A percentile compares a stretch with the other conserved stretches of the same genome.
Evolutionary conservation across 2,888 invertebrate species (phyloP).

Genomic region (Balanococcus diminutus): DNA sequence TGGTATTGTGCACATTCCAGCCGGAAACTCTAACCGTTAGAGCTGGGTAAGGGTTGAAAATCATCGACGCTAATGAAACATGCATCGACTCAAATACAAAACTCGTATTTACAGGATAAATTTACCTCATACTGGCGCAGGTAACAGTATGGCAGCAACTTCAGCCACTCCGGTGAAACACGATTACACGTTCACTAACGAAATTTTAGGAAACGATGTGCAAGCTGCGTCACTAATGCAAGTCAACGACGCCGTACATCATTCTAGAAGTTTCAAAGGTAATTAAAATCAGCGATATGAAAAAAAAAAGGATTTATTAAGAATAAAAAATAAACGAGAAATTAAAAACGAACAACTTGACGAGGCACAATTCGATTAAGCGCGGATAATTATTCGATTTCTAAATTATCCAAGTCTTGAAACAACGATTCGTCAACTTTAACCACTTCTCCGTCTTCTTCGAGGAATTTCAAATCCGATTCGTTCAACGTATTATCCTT

Average conservation of each 20-base stretch:
- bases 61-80: too few relatives aligned
- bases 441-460: constrained; percentile 82
- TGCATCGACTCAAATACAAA: background rate
- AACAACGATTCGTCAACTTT: constrained; percentile 94
- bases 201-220: constrained; percentile 58
- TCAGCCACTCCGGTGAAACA: constrained; percentile 20
- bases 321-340: background rate
- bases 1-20: constrained; percentile 81
- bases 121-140: constrained; percentile 51
- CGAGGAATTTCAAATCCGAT: constrained; percentile 94
- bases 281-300: constrained; percentile 2
- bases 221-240: constrained; percentile 58
- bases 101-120: constrained; percentile 52
- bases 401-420: constrained; percentile 78
- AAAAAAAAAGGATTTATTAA: constrained; percentile 5
- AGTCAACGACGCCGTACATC: constrained; percentile 3
- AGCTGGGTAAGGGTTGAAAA: constrained; percentile 66
- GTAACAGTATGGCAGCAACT: constrained; percentile 29
- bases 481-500: constrained; percentile 91
- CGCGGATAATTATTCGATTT: constrained; percentile 66
- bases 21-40: constrained; percentile 82
- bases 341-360: background rate
- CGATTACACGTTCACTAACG: constrained; percentile 51
- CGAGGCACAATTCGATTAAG: background rate
- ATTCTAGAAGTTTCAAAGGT: constrained; percentile 51